phyloP scores from a whole-genome alignment of 2,797 vertebrate species.

The Spondyliosoma cantharus region DNA sequence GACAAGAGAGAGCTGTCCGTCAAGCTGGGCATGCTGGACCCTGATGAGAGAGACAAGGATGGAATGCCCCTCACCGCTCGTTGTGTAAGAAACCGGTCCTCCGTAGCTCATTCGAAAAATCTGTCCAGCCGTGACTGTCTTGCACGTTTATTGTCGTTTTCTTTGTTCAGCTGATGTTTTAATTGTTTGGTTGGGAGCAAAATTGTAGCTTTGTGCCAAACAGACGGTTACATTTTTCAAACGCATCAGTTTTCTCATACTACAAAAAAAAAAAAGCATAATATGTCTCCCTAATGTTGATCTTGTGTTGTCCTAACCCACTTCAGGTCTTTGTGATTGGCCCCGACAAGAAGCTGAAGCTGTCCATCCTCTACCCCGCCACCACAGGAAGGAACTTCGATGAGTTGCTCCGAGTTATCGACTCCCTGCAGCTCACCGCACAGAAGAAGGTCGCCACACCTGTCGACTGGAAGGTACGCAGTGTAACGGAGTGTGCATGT shows the following conservation, averaged over 20 bases:
- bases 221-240: too few species aligned
- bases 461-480: slow-evolving; percentile 94
- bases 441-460: slow-evolving; percentile 95
- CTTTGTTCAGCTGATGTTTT: too few species aligned
- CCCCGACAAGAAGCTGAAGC: slow-evolving; percentile 96
- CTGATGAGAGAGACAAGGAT: slow-evolving; percentile 90
- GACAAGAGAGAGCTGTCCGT: slow-evolving; percentile 89
- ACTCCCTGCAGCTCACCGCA: slow-evolving; percentile 95
- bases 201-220: not conserved
- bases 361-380: slow-evolving; percentile 97
- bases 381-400: slow-evolving; percentile 97
- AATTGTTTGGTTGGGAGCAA: not conserved
- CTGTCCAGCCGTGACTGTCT: not conserved
- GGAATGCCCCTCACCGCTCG: slow-evolving; percentile 94
- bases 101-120: not conserved
- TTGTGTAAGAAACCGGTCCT: slow-evolving; percentile 85
- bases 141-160: too few species aligned
- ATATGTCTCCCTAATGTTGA: not conserved
- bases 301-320: not conserved
- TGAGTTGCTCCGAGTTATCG: slow-evolving; percentile 92
- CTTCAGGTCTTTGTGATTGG: slow-evolving; percentile 94
- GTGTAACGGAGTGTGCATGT: not conserved
- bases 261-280: not conserved
- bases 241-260: too few species aligned
- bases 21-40: slow-evolving; percentile 95